Percentiles rank a stretch among this genome's conserved stretches.
Evolutionary conservation across 2,113 vertebrate genomes (phyloP).

Genomic region (Pterocles burchelli): DNA sequence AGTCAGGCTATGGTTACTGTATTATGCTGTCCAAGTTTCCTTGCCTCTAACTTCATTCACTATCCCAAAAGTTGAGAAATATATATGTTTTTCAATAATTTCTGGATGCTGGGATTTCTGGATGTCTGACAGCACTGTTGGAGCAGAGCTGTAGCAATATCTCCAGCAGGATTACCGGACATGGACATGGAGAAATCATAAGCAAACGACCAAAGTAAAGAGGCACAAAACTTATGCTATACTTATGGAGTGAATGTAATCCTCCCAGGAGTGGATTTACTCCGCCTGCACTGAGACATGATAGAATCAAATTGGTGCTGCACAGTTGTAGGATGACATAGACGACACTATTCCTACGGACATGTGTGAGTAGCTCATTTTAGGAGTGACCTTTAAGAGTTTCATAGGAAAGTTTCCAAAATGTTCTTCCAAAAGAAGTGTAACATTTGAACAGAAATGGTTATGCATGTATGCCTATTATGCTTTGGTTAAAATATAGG

Average conservation of each 20-base stretch:
- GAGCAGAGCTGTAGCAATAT: background rate
- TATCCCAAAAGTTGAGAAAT: background rate
- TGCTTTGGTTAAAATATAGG: background rate
- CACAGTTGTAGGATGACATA: background rate
- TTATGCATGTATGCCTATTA: background rate
- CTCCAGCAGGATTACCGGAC: background rate
- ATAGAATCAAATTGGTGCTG: background rate
- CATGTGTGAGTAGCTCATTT: background rate
- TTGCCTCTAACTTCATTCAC: background rate
- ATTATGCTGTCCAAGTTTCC: background rate
- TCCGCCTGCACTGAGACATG: background rate
- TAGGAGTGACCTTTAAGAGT: background rate
- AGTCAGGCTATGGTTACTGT: background rate
- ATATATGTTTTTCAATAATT: background rate
- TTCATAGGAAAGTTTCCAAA: background rate
- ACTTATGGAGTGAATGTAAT: background rate
- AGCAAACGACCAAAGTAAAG: background rate
- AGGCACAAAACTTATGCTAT: rapidly evolving
- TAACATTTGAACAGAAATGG: background rate
- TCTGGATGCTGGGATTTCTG: background rate
- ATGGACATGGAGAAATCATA: background rate
- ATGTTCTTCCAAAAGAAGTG: background rate
- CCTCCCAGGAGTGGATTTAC: background rate
- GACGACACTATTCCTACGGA: background rate
- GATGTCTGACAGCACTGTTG: background rate